Evolutionary conservation across 2,888 invertebrate species (phyloP), one percentile per base, ranked within the genome.

Genomic region (Cyclophora punctaria): DNA sequence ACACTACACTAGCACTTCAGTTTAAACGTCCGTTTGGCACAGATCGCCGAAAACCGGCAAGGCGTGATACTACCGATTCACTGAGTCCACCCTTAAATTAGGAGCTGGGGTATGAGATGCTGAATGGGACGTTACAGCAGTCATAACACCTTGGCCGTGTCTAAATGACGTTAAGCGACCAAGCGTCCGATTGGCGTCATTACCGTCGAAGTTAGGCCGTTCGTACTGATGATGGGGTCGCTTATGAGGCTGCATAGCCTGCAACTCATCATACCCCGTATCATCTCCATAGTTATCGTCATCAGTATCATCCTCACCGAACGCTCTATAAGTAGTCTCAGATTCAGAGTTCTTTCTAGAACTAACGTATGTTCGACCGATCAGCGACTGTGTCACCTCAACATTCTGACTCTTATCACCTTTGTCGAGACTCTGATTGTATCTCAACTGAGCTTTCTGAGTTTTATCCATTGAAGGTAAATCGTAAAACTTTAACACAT

Each of bases 21-120:
- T 81, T 73, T 82, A 88, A 70, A 88, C 88, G 79, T 88, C 88
- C 71, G 88, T 88, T 88, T 88, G 88, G 88, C 88, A 88, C 88
- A 88, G 68, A 65, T 87, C 85, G 78, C 86, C 88, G 88, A 88
- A 86, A 69, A 70, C 75, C 86, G 87, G 87, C 86, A 86, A 69
- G 71, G 86, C 87, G 78, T 80, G 82, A 83, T 87, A 88, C 88
- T 88, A 88, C 87, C 88, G 85, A 40, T 87, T 86, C 54, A 88
- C 78, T 48, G 88, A 85, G 58, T 88, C 88, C 3, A 82, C 69
- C 40, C 88, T 75, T 5, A 83, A 80, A 56, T 85, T 81, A 2
- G 83, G 83, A 5, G 83, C 83, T 0, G 84, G 84, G 0, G 83
- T 79, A 42, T 83, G 83, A 48, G 76, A 59, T 0, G 84, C 79